These are phyloP conservation scores for Enteromius thamalakanensis DNA, from an alignment of 2,797 vertebrate genomes.

Conservation along the genomic window DNA sequence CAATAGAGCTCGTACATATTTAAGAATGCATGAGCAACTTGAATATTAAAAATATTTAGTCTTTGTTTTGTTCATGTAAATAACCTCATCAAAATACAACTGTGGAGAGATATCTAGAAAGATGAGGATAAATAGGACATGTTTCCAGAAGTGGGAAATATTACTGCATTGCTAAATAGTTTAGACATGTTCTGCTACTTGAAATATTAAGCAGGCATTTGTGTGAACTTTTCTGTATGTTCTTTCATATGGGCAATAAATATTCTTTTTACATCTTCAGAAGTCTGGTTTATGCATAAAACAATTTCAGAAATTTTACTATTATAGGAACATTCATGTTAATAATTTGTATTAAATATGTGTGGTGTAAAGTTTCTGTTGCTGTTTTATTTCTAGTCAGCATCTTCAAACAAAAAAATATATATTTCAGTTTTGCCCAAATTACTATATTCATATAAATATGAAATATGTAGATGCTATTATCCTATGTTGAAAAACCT, in stretches of 20 bases:
- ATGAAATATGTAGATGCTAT: not conserved
- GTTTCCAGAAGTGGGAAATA: constrained; percentile 54
- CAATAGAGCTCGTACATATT: constrained; percentile 68
- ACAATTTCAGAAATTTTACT: not conserved
- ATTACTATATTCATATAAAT: not conserved
- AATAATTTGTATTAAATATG: not conserved
- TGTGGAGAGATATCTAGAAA: constrained; percentile 66
- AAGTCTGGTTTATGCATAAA: not conserved
- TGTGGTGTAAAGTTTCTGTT: not conserved
- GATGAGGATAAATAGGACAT: constrained; percentile 53
- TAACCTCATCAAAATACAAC: constrained; percentile 67
- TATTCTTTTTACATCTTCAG: constrained; percentile 70
- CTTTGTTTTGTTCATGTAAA: constrained; percentile 67
- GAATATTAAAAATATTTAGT: constrained; percentile 70
- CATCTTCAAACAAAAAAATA: not conserved
- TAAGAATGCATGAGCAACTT: constrained; percentile 73
- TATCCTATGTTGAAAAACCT: not conserved
- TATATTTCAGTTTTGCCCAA: not conserved
- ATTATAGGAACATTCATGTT: not conserved
- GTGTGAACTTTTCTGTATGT: constrained; percentile 75
- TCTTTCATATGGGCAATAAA: constrained; percentile 83
- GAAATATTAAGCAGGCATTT: constrained; percentile 66
- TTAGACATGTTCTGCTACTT: constrained; percentile 61
- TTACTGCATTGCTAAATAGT: constrained; percentile 54
- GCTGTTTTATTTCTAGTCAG: not conserved